Evolutionary conservation across 2,797 vertebrate genomes (phyloP), one percentile per base, ranked within the genome.

Genomic region (Tragelaphus oryx): DNA sequence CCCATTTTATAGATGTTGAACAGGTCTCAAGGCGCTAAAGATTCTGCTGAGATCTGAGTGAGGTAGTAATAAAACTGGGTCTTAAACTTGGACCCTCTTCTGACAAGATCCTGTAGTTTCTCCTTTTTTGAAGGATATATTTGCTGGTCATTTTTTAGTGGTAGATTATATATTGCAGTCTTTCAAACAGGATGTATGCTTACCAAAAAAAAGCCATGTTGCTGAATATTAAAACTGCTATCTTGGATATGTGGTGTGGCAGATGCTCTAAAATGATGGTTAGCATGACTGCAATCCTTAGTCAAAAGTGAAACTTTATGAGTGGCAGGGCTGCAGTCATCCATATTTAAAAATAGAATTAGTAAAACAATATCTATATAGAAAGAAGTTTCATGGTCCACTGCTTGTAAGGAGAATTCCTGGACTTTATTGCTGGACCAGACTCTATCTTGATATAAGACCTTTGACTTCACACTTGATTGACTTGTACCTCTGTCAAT

Each of bases 401-500:
- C 26, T 71, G 37, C 8, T 68, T 59, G 8, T 6, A 81, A 76
- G 28, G 57, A 79, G 13, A 80, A 46, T 24, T 87, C 52, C 71
- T 87, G 12, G 44, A 87, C 24, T 79, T 93, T n/a, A 86, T 93
- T 89, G 24, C 84, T 92, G 76, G 71, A 96, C 6, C 37, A 82
- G n/a, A 33, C 30, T 86, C 18, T 86, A 74, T 78, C 89, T 59
- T 86, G 0, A 88, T 86, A 85, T 75, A 91, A 65, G 28, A 96
- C 48, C 68, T 96, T 2, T 37, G 76, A 94, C 57, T 95, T 10
- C 57, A 80, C 87, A 79, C 54, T 60, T 96, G 82, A 75, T 71
- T 92, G 96, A 78, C 95, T 90, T 65, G 54, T 90, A 33, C 94
- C n/a, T 95, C 84, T 1, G 87, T 97, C 68, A 96, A 84, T 82